Base-by-base conservation (phyloP, 1,140 invertebrate species). In the Macrobrachium nipponense region DNA sequence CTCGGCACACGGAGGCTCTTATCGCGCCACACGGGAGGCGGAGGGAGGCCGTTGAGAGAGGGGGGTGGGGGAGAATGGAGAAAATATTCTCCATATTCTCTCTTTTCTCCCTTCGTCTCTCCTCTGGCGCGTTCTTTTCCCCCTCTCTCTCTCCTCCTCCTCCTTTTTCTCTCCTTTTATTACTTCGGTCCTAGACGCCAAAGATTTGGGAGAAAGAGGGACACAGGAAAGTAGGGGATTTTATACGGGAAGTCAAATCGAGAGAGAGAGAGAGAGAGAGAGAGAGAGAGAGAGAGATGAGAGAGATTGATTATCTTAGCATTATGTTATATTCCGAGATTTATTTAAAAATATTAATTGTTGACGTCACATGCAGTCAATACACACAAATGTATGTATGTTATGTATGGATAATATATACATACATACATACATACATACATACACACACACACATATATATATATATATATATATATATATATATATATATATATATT, bases 211-310 rank as follows among this genome's bases (percentile, higher is more conserved):
- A 79, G 61, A 23, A 61, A 79, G 23, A 79, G 51, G 36, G 77
- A 5, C 58, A 79, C 23, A 20, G 60, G 59, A 62, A 18, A 62
- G 59, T 60, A 60, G 60, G 20, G 77, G 60, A 62, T 61, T 60
- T 61, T 11, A 60, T 20, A 61, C 18, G 60, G 60, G 15, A 62
- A 79, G 77, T 20, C 17, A 79, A 62, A 79, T 27, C 44, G 44
- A 79, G 77, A 60, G 61, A 68, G 80, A 68, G 80, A 81, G 27
- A 66, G 59, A 44, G 62, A 62, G 79, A 64, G 79, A 43, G 62
- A 44, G 62, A 44, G 80, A 68, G 43, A 62, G 20, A 79, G 66
- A 44, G 66, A 66, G 64, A 80, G 60, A 80, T 23, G 51, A 80
- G 79, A 43, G 79, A 80, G 62, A 51, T 36, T 43, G 36, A 68